Percentiles rank a stretch among this genome's conserved stretches.
These are phyloP conservation scores for Palythoa caribaeorum DNA, from an alignment of 92 coral and sea anemone species.

Conservation along the genomic window DNA sequence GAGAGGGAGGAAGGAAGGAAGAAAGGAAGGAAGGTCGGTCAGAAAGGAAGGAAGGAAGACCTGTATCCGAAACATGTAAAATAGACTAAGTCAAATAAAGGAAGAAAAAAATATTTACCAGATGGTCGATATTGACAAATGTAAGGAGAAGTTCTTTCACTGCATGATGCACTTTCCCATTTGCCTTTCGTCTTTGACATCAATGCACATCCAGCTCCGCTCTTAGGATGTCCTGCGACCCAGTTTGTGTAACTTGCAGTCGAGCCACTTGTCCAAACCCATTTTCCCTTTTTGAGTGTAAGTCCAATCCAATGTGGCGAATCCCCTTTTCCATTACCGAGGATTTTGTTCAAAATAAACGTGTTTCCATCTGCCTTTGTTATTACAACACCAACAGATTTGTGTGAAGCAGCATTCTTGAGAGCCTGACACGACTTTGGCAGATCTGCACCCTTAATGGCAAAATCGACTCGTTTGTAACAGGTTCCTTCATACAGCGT, in stretches of 20 bases:
- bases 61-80: too few relatives aligned
- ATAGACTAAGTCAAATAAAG: too few relatives aligned
- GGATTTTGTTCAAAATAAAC: neutral
- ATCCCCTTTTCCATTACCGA: neutral
- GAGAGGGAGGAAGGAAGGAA: too few relatives aligned
- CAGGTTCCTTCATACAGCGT: neutral
- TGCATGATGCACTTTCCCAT: neutral
- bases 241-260: conserved; percentile 2
- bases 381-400: neutral
- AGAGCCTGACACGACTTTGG: neutral
- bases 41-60: too few relatives aligned
- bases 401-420: neutral
- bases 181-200: neutral
- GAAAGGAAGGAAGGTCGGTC: too few relatives aligned
- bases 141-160: neutral
- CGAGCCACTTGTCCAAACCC: neutral
- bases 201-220: neutral
- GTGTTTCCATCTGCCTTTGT: neutral
- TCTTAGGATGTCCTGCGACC: conserved; percentile 1
- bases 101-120: neutral
- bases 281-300: neutral
- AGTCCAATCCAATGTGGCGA: conserved; percentile 16
- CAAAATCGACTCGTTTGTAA: neutral
- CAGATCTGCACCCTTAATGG: neutral
- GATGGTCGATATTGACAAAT: neutral